Percentiles rank a stretch among this genome's conserved stretches.
phyloP scores from a whole-genome alignment of 1,140 invertebrate genomes.

The Papilio aristodemus region DNA sequence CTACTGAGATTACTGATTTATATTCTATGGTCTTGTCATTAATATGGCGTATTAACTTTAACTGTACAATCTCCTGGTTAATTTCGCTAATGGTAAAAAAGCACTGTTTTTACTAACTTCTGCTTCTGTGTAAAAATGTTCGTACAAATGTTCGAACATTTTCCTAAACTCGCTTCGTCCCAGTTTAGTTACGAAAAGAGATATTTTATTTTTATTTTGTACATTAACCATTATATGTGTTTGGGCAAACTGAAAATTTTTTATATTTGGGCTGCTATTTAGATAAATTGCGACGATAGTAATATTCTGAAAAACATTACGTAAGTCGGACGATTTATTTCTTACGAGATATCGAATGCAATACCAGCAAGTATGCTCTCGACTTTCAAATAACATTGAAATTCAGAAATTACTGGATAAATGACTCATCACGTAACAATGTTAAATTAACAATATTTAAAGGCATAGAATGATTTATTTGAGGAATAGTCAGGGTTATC shows the following conservation, averaged over 20 bases:
- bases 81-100: conserved; percentile 4
- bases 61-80: background rate
- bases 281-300: conserved; percentile 17
- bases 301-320: background rate
- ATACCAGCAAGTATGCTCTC: background rate
- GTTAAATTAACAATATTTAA: too few relatives aligned
- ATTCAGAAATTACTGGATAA: background rate
- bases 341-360: background rate
- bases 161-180: conserved; percentile 13
- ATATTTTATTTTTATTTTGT: conserved; percentile 22
- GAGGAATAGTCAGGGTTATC: too few relatives aligned
- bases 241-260: conserved; percentile 7
- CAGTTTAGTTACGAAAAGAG: conserved; percentile 12
- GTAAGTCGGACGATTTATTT: background rate
- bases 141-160: conserved; percentile 20
- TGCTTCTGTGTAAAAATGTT: background rate
- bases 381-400: background rate
- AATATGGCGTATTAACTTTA: background rate
- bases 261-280: conserved; percentile 18
- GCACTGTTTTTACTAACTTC: background rate
- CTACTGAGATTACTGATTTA: too few relatives aligned
- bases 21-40: background rate
- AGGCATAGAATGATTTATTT: too few relatives aligned
- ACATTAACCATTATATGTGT: conserved; percentile 11
- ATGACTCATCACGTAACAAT: background rate